Percentiles rank a stretch among this genome's conserved stretches.
Evolutionary conservation across 2,888 invertebrate genomes (phyloP).

Genomic region (Meiosimyza platycephala): DNA sequence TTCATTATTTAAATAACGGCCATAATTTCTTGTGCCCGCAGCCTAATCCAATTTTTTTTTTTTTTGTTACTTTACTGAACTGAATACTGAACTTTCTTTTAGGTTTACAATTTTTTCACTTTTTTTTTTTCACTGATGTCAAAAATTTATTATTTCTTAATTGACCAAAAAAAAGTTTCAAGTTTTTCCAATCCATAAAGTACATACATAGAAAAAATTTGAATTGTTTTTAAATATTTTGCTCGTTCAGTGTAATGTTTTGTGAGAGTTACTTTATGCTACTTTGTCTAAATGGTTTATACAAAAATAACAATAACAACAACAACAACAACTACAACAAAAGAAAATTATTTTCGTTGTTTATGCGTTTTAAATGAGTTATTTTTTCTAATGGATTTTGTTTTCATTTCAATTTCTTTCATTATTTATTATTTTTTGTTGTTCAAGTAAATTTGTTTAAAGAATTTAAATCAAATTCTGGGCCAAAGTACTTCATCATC

Average conservation of each 20-base stretch:
- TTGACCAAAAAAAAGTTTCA: constrained; percentile 1
- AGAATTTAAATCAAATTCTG: constrained; percentile 46
- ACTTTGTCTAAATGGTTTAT: not conserved
- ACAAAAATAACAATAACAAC: not conserved
- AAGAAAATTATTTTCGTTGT: constrained; percentile 54
- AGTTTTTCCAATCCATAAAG: not conserved
- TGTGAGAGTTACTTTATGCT: not conserved
- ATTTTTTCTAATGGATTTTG: constrained; percentile 1
- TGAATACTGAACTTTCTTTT: constrained; percentile 13
- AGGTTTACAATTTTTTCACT: constrained; percentile 1
- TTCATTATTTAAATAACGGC: too few species aligned
- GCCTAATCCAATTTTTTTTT: constrained; percentile 3
- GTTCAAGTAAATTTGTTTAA: not conserved
- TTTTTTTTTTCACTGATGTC: not conserved
- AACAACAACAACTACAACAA: constrained; percentile 23
- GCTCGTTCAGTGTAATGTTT: not conserved
- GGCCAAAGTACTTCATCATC: constrained; percentile 58
- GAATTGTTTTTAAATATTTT: constrained; percentile 10
- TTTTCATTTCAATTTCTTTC: constrained; percentile 1
- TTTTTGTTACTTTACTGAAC: not conserved
- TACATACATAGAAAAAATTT: not conserved
- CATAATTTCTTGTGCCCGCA: not conserved
- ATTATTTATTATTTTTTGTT: not conserved
- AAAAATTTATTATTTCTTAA: constrained; percentile 13
- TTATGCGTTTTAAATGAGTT: constrained; percentile 54